A percentile compares a stretch with the other conserved stretches of the same genome.
phyloP scores from a whole-genome alignment of 1,140 invertebrate species.

The Drosophila melanica region DNA sequence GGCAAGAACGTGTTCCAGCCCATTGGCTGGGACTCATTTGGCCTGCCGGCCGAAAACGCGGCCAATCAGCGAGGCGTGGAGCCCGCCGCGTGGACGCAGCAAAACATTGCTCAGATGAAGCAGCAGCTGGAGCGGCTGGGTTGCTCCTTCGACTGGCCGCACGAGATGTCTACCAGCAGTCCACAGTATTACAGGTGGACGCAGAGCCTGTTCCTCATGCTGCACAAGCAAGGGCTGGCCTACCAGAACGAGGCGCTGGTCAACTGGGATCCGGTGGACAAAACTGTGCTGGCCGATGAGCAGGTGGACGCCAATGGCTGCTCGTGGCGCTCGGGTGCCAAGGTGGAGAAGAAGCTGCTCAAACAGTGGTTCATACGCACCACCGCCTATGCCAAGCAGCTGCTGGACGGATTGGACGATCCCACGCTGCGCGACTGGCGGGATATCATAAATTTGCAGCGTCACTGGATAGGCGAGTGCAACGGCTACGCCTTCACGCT shows the following conservation, averaged over 20 bases:
- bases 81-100: slow-evolving; percentile 93
- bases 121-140: slow-evolving; percentile 92
- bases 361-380: slow-evolving; percentile 98
- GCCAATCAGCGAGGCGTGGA: slow-evolving; percentile 93
- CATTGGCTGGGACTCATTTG: slow-evolving; percentile 99
- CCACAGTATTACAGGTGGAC: slow-evolving; percentile 96
- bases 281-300: slow-evolving; percentile 98
- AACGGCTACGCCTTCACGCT: slow-evolving; percentile 92
- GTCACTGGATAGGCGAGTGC: slow-evolving; percentile 98
- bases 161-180: slow-evolving; percentile 92
- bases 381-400: slow-evolving; percentile 93
- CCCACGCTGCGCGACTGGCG: slow-evolving; percentile 89
- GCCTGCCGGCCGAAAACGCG: slow-evolving; percentile 99
- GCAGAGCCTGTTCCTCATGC: slow-evolving; percentile 96
- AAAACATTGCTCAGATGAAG: slow-evolving; percentile 96
- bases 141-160: slow-evolving; percentile 97
- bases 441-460: slow-evolving; percentile 95
- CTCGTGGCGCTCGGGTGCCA: slow-evolving; percentile 98
- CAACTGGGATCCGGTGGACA: slow-evolving; percentile 99
- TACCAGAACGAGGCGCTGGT: slow-evolving; percentile 96
- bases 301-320: slow-evolving; percentile 96
- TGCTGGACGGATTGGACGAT: slow-evolving; percentile 90
- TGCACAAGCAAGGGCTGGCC: slow-evolving; percentile 92
- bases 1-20: slow-evolving; percentile 94
- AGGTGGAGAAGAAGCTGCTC: slow-evolving; percentile 94